Percentiles rank a stretch among this genome's conserved stretches.
Conservation (phyloP, 2,797 vertebrate species). For the Garrulus glandarius region DNA sequence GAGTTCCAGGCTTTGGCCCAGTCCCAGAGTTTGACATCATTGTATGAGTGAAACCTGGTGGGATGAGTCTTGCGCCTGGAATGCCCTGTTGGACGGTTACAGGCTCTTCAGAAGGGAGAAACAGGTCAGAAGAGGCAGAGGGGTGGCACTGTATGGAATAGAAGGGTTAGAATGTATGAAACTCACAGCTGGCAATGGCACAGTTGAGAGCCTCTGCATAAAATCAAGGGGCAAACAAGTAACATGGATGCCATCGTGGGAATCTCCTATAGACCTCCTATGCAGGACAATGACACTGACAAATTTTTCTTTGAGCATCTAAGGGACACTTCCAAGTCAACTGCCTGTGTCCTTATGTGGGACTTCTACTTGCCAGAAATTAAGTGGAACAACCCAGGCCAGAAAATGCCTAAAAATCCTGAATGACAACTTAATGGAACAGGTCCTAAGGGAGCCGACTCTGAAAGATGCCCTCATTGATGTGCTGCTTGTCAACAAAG, state of each 20-base stretch:
- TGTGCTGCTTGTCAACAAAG: not conserved
- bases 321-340: rapidly evolving
- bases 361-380: not conserved
- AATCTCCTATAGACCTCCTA: not conserved
- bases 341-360: not conserved
- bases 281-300: not conserved
- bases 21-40: not conserved
- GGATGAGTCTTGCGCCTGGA: not conserved
- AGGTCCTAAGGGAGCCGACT: not conserved
- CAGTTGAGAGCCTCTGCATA: not conserved
- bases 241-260: rapidly evolving
- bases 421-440: not conserved
- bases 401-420: not conserved
- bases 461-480: not conserved
- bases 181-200: not conserved
- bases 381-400: not conserved
- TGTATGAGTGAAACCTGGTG: not conserved
- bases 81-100: not conserved
- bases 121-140: not conserved
- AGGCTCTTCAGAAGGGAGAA: not conserved
- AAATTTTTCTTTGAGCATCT: not conserved
- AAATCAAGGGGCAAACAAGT: not conserved
- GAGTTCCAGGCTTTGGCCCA: not conserved
- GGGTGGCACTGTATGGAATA: not conserved
- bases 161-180: not conserved